These are phyloP conservation scores for Sweltsa coloradensis DNA, from an alignment of 1,140 invertebrate genomes.

Conservation along the genomic window DNA sequence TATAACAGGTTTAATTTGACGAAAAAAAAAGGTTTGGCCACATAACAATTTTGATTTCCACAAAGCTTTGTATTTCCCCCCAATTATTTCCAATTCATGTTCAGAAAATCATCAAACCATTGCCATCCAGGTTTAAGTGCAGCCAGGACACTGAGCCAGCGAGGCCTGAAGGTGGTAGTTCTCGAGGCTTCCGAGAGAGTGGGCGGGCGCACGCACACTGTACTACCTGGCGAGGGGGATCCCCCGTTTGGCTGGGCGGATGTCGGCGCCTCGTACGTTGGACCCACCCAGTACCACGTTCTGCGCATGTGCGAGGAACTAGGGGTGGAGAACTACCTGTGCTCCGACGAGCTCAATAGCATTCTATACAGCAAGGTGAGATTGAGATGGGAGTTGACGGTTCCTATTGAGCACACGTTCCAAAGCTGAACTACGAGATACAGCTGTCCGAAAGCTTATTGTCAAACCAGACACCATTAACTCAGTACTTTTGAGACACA, in stretches of 20 bases:
- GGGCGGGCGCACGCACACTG: constrained; percentile 21
- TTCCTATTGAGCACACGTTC: no score
- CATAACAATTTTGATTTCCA: no score
- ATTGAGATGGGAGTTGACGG: no score
- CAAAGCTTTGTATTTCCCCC: no score
- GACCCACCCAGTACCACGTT: constrained; percentile 21
- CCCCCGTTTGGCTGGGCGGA: constrained; percentile 16
- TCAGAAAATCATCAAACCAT: no score
- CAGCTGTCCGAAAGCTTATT: no score
- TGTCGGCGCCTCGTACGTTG: constrained; percentile 23
- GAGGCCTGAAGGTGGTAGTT: constrained; percentile 13
- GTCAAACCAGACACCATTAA: no score
- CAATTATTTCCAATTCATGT: no score
- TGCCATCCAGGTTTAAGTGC: constrained; percentile 16
- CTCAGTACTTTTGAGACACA: no score
- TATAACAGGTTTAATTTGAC: no score
- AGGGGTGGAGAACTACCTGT: constrained; percentile 17
- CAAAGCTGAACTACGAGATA: no score
- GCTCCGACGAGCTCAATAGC: neutral
- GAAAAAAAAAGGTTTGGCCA: no score
- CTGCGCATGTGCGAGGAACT: constrained; percentile 20
- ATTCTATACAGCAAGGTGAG: constrained; percentile 16
- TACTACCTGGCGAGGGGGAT: neutral
- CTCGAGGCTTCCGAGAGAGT: constrained; percentile 19
- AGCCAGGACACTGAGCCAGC: constrained; percentile 10